Evolutionary conservation across 2,113 vertebrate species (phyloP).

Genomic region (Larimichthys crocea): DNA sequence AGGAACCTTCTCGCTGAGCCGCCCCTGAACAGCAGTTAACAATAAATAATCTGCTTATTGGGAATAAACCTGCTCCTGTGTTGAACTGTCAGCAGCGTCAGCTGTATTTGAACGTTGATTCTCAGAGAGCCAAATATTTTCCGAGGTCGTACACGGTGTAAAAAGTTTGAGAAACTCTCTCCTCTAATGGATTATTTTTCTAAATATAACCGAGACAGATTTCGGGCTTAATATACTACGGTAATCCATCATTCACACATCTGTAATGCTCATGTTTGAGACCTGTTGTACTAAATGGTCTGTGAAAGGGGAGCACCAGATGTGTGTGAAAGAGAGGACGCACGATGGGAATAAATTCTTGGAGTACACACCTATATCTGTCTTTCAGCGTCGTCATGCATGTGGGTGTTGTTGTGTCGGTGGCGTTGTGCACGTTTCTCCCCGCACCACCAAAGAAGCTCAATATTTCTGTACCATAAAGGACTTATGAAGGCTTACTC

Average conservation of each 20-base stretch:
- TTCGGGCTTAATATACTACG: conserved; percentile 2
- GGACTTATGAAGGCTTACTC: conserved; percentile 84
- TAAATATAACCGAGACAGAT: conserved; percentile 11
- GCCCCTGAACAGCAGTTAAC: no score
- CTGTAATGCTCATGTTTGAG: conserved; percentile 27
- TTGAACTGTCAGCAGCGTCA: no score
- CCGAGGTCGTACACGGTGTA: no score
- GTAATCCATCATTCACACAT: conserved; percentile 35
- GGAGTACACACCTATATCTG: conserved; percentile 11
- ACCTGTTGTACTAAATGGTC: background rate
- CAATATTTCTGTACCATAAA: conserved; percentile 83
- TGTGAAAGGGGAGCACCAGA: background rate
- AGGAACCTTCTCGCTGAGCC: no score
- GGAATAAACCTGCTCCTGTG: no score
- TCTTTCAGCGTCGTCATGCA: conserved; percentile 11
- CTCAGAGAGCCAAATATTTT: no score
- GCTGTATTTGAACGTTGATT: no score
- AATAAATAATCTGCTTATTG: no score
- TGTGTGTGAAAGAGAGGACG: conserved; percentile 19
- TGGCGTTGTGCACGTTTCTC: conserved; percentile 39
- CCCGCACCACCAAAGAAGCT: conserved; percentile 79
- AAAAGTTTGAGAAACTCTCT: no score
- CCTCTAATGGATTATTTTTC: conserved; percentile 23
- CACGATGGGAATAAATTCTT: conserved; percentile 10
- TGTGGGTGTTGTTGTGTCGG: conserved; percentile 35